Evolutionary conservation across 2,113 vertebrate species (phyloP).

Genomic region (Gulo gulo): DNA sequence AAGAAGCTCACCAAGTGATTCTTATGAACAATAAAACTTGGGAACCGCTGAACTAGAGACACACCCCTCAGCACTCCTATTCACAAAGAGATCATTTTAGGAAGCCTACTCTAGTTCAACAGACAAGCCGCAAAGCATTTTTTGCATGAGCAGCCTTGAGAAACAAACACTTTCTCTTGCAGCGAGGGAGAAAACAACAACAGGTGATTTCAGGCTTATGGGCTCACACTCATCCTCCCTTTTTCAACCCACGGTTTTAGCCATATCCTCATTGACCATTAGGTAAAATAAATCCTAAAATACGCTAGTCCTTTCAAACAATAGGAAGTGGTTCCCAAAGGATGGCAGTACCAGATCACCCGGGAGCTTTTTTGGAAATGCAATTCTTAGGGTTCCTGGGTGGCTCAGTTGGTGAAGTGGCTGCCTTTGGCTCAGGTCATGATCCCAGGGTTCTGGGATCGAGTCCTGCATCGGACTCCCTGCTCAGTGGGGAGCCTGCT

Average conservation of each 20-base stretch:
- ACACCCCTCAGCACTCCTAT: background rate
- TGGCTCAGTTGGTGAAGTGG: background rate
- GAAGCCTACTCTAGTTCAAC: background rate
- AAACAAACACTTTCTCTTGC: background rate
- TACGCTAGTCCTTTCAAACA: background rate
- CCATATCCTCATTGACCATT: background rate
- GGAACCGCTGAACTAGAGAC: background rate
- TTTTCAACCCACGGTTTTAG: background rate
- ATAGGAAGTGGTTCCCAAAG: background rate
- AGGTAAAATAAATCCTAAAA: background rate
- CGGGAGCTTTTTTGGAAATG: background rate
- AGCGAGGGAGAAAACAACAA: background rate
- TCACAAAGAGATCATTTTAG: background rate
- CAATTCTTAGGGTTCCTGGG: background rate
- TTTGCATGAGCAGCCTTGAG: background rate
- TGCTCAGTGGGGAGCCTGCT: too few species aligned
- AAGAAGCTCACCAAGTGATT: slow-evolving; percentile 27
- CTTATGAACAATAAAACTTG: background rate
- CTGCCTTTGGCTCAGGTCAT: background rate
- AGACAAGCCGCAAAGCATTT: background rate
- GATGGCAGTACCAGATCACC: background rate
- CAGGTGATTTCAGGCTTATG: background rate
- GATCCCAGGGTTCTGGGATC: background rate
- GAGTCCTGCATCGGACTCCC: too few species aligned
- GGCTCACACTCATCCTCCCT: background rate